phyloP scores from a whole-genome alignment of 2,888 invertebrate genomes.

The Apamea epomidion region DNA sequence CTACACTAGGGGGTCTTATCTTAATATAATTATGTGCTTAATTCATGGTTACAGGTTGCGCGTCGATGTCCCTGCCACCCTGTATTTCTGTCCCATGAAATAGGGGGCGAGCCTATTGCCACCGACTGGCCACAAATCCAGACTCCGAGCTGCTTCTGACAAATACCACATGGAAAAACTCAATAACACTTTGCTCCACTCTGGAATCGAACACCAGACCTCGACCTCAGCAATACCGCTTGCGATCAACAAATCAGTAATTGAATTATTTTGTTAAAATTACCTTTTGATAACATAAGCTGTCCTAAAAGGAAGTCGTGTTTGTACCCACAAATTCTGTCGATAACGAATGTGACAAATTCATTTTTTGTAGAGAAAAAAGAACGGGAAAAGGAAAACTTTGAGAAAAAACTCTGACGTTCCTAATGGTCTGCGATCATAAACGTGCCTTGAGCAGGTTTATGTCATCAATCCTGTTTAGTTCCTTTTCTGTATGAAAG shows the following conservation, averaged over 20 bases:
- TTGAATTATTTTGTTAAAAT: not conserved
- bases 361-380: not conserved
- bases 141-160: not conserved
- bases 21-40: too few species aligned
- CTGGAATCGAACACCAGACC: not conserved
- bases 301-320: not conserved
- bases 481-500: not conserved
- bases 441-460: not conserved
- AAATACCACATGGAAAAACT: not conserved
- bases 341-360: not conserved
- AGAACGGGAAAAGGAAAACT: not conserved
- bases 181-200: not conserved
- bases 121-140: not conserved
- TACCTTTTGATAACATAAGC: not conserved
- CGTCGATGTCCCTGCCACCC: too few species aligned
- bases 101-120: not conserved
- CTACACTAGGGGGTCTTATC: too few species aligned
- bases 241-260: not conserved
- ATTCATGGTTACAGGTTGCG: too few species aligned
- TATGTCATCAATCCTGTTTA: not conserved
- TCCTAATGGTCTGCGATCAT: not conserved
- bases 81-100: not conserved
- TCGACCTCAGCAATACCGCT: not conserved
- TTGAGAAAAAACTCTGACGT: not conserved
- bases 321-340: not conserved